These are phyloP conservation scores for Orchesellides sinensis DNA, from an alignment of 2,888 invertebrate genomes.

Conservation along the genomic window DNA sequence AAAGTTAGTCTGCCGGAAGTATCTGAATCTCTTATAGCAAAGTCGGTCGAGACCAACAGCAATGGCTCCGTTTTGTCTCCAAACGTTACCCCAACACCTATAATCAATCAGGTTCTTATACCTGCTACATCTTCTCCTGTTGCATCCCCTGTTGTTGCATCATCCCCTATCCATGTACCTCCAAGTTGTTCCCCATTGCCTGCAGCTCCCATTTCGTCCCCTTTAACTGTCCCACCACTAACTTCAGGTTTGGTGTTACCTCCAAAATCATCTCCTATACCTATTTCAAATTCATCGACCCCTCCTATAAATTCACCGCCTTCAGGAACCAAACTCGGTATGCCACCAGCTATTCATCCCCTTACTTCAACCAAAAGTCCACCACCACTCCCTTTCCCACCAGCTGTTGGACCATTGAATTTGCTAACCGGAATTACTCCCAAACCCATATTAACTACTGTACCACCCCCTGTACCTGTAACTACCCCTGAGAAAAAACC, in stretches of 20 bases:
- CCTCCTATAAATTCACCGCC: conserved; percentile 65
- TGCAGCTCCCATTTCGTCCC: conserved; percentile 75
- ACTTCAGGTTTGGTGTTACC: conserved; percentile 77
- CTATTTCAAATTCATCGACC: conserved; percentile 31
- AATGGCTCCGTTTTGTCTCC: neutral
- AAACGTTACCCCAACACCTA: conserved; percentile 2
- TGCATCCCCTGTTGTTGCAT: conserved; percentile 79
- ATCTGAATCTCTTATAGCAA: conserved; percentile 26
- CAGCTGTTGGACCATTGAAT: conserved; percentile 67
- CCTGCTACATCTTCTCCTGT: conserved; percentile 77
- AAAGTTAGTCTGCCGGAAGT: neutral
- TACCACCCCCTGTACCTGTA: conserved; percentile 71
- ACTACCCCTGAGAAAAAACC: conserved; percentile 71
- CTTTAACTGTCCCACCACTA: conserved; percentile 76
- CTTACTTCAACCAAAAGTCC: conserved; percentile 66
- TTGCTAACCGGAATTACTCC: conserved; percentile 47
- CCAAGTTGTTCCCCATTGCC: conserved; percentile 77
- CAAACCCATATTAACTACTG: conserved; percentile 66
- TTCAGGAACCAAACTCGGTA: conserved; percentile 69
- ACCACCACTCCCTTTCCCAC: conserved; percentile 75
- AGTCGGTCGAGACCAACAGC: conserved; percentile 15
- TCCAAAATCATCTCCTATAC: conserved; percentile 78
- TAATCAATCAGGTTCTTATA: conserved; percentile 1
- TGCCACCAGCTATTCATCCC: conserved; percentile 73
- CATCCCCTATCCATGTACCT: conserved; percentile 79